Evolutionary conservation across 2,113 vertebrate species (phyloP).

Genomic region (Manacus vitellinus): DNA sequence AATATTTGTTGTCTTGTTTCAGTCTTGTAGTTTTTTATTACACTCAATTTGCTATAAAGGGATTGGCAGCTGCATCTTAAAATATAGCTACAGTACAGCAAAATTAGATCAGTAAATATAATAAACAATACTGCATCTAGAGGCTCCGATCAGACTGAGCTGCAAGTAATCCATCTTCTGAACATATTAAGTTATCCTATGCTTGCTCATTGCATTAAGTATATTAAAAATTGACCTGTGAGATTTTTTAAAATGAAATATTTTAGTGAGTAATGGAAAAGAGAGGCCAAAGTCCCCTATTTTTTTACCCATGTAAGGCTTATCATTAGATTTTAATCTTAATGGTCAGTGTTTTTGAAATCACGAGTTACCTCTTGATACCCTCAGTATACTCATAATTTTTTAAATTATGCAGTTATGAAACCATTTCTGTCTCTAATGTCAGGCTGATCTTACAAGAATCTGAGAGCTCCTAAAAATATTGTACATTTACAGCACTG

Average conservation of each 20-base stretch:
- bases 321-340: neutral
- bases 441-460: neutral
- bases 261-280: neutral
- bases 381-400: neutral
- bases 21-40: neutral
- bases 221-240: neutral
- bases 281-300: neutral
- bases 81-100: neutral
- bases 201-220: neutral
- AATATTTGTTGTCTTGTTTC: neutral
- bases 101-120: constrained; percentile 21
- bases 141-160: neutral
- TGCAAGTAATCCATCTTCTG: constrained; percentile 13
- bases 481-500: neutral
- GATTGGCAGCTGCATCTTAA: constrained; percentile 6
- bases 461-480: neutral
- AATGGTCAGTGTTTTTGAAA: neutral
- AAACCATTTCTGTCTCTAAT: neutral
- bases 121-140: neutral
- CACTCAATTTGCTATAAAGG: neutral
- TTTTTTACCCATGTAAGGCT: neutral
- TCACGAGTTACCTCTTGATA: neutral
- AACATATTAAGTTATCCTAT: constrained; percentile 14
- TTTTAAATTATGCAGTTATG: neutral
- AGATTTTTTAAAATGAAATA: neutral